Conservation (phyloP, 1,140 invertebrate genomes). For the Drosophila ananassae region DNA sequence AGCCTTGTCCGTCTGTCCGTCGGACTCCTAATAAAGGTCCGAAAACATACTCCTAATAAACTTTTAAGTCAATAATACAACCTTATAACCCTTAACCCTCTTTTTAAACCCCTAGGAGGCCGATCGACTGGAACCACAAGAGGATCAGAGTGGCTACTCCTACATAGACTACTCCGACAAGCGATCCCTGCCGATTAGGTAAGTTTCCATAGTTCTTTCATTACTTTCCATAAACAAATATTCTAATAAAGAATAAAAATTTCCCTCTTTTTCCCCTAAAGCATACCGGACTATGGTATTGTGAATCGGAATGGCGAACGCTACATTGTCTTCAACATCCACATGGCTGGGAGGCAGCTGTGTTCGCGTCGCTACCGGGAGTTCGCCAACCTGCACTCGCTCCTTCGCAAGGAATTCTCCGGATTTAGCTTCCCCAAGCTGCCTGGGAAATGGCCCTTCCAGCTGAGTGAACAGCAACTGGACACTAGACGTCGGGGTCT, state of each 20-base stretch:
- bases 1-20: too few relatives aligned
- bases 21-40: too few relatives aligned
- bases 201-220: constrained; percentile 23
- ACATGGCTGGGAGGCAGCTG: constrained; percentile 98
- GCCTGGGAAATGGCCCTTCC: constrained; percentile 99
- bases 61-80: too few relatives aligned
- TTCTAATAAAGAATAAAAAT: too few relatives aligned
- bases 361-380: constrained; percentile 98
- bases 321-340: constrained; percentile 99
- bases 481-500: constrained; percentile 96
- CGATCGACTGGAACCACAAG: constrained; percentile 93
- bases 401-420: constrained; percentile 97
- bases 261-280: constrained; percentile 81
- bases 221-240: not conserved
- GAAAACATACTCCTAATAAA: too few relatives aligned
- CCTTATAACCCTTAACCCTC: too few relatives aligned
- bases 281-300: constrained; percentile 97
- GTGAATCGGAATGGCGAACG: constrained; percentile 92
- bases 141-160: constrained; percentile 94
- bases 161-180: constrained; percentile 99
- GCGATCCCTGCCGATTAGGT: constrained; percentile 95
- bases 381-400: constrained; percentile 95
- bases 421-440: constrained; percentile 99
- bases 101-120: constrained; percentile 87
- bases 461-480: constrained; percentile 97